A percentile compares a stretch with the other conserved stretches of the same genome.
phyloP scores from a whole-genome alignment of 2,797 vertebrate genomes.

The Neostethus bicornis region DNA sequence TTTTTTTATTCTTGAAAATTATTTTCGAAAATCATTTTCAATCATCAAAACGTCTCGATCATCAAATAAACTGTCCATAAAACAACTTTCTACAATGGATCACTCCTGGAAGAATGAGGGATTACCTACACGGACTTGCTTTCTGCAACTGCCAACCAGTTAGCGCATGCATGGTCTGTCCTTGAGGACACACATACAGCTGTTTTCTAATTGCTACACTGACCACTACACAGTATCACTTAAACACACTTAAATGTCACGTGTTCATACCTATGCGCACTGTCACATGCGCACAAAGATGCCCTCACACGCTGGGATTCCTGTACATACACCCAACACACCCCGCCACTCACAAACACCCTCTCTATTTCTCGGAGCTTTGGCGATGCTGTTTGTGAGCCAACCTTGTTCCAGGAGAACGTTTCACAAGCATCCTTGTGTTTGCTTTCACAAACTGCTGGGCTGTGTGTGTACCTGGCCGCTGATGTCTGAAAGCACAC shows the following conservation, averaged over 20 bases:
- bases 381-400: conserved; percentile 54
- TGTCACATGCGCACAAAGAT: conserved; percentile 35
- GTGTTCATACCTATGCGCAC: conserved; percentile 16
- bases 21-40: too few species aligned
- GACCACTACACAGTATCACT: conserved; percentile 32
- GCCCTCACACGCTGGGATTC: conserved; percentile 36
- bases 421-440: conserved; percentile 73
- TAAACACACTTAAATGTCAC: conserved; percentile 23
- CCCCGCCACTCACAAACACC: conserved; percentile 47
- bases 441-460: conserved; percentile 68
- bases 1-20: too few species aligned
- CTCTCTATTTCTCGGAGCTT: conserved; percentile 56
- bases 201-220: conserved; percentile 41
- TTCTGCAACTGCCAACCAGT: conserved; percentile 54
- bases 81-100: too few species aligned
- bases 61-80: too few species aligned
- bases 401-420: conserved; percentile 61
- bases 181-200: conserved; percentile 54
- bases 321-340: conserved; percentile 39
- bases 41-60: too few species aligned
- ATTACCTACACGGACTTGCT: too few species aligned
- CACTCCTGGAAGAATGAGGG: too few species aligned
- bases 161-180: conserved; percentile 48
- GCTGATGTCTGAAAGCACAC: conserved; percentile 70
- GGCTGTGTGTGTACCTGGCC: conserved; percentile 64